These are phyloP conservation scores for Brachyhypopomus gauderio DNA, from an alignment of 2,113 vertebrate genomes.

Conservation along the genomic window DNA sequence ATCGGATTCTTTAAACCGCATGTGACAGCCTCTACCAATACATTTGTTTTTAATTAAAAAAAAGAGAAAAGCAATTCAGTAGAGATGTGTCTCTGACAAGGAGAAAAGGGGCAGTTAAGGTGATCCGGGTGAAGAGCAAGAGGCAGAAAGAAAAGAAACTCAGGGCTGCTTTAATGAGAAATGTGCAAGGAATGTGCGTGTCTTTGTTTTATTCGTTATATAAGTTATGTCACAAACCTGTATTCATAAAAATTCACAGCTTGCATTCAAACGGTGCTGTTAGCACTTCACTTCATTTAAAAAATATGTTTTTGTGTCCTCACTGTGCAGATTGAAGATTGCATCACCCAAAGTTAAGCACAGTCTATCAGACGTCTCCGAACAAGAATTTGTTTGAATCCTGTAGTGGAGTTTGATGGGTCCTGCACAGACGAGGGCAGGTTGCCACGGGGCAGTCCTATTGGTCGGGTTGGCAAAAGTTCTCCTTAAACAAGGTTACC, in stretches of 20 bases:
- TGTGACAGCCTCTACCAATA: background rate
- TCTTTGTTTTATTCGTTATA: conserved; percentile 38
- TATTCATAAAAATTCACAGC: conserved; percentile 38
- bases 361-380: background rate
- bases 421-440: background rate
- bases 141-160: background rate
- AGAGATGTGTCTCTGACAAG: background rate
- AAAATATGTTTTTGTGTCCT: conserved; percentile 22
- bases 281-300: conserved; percentile 19
- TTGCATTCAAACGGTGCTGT: conserved; percentile 33
- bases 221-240: conserved; percentile 45
- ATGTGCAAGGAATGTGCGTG: background rate
- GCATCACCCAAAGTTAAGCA: background rate
- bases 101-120: background rate
- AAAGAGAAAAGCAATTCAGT: background rate
- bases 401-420: background rate
- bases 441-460: background rate
- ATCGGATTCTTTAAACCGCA: background rate
- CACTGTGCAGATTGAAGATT: conserved; percentile 9
- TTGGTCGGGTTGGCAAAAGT: background rate
- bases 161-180: background rate
- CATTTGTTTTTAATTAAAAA: background rate
- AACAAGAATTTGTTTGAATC: background rate
- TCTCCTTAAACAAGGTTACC: background rate
- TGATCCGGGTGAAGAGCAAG: background rate